These are phyloP conservation scores for Camponotus floridanus DNA, from an alignment of 1,140 invertebrate genomes.

Conservation along the genomic window DNA sequence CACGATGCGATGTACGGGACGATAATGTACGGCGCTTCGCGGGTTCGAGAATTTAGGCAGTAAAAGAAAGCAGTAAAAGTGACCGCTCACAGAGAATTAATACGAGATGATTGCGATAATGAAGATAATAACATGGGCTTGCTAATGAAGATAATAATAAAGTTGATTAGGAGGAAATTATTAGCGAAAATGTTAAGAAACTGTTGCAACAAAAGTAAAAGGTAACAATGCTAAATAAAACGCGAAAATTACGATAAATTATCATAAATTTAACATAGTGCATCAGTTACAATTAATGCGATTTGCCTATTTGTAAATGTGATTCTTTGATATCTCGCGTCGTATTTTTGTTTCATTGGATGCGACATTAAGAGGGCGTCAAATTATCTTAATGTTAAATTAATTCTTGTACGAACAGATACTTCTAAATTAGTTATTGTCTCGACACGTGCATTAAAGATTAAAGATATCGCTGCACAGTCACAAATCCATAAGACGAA, in stretches of 20 bases:
- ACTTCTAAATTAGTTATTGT: slow-evolving; percentile 31
- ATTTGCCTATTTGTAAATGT: background rate
- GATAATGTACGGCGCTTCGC: background rate
- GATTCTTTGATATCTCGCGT: background rate
- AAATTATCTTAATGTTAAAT: background rate
- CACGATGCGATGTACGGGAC: background rate
- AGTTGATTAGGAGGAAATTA: slow-evolving; percentile 9
- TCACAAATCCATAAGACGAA: background rate
- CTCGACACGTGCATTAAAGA: background rate
- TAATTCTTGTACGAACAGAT: slow-evolving; percentile 11
- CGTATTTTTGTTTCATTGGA: background rate
- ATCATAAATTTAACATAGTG: background rate
- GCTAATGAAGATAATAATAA: slow-evolving; percentile 33
- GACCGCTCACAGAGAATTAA: background rate
- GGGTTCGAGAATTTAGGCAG: background rate
- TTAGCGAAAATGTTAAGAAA: slow-evolving; percentile 9
- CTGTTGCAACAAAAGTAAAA: background rate
- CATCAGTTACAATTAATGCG: background rate
- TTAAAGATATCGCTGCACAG: slow-evolving; percentile 11
- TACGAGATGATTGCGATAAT: background rate
- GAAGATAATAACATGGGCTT: slow-evolving; percentile 21
- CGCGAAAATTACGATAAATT: background rate
- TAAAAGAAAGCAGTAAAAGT: slow-evolving; percentile 34
- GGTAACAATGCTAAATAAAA: background rate
- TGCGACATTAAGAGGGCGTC: background rate